Conservation (phyloP, 2,888 invertebrate species). For the Phasia obesa region DNA sequence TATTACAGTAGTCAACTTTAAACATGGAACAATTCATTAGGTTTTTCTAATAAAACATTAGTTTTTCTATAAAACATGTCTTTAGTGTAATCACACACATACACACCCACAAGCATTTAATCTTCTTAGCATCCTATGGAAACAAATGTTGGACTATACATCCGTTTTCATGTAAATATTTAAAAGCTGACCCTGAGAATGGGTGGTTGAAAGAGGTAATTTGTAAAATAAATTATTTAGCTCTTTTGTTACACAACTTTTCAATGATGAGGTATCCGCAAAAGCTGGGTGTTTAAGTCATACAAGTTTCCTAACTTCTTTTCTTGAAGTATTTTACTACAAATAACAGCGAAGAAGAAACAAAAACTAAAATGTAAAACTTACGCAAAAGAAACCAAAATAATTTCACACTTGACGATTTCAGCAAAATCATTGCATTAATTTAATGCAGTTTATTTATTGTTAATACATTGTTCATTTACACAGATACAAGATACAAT, state of each 20-base stretch:
- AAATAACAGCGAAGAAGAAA: background rate
- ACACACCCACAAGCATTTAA: slow-evolving; percentile 4
- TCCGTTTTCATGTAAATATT: slow-evolving; percentile 30
- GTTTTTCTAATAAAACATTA: no score
- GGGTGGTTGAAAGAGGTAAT: slow-evolving; percentile 62
- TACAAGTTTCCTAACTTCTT: slow-evolving; percentile 26
- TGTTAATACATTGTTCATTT: slow-evolving; percentile 22
- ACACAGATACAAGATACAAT: background rate
- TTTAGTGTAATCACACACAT: background rate
- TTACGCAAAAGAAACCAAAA: slow-evolving; percentile 68
- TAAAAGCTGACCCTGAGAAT: slow-evolving; percentile 53
- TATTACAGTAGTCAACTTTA: no score
- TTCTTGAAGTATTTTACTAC: slow-evolving; percentile 30
- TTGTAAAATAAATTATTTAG: slow-evolving; percentile 45
- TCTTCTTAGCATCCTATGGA: slow-evolving; percentile 38
- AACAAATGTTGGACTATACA: slow-evolving; percentile 20
- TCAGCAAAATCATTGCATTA: slow-evolving; percentile 69
- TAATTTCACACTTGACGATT: slow-evolving; percentile 71
- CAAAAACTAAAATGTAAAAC: slow-evolving; percentile 30
- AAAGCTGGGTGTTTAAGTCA: slow-evolving; percentile 34
- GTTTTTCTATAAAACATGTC: background rate
- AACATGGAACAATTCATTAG: no score
- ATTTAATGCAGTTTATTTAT: slow-evolving; percentile 64
- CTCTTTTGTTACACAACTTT: slow-evolving; percentile 32
- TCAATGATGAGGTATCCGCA: slow-evolving; percentile 2